phyloP scores from a whole-genome alignment of 2,888 invertebrate genomes.

The Camptogramma bilineatum region DNA sequence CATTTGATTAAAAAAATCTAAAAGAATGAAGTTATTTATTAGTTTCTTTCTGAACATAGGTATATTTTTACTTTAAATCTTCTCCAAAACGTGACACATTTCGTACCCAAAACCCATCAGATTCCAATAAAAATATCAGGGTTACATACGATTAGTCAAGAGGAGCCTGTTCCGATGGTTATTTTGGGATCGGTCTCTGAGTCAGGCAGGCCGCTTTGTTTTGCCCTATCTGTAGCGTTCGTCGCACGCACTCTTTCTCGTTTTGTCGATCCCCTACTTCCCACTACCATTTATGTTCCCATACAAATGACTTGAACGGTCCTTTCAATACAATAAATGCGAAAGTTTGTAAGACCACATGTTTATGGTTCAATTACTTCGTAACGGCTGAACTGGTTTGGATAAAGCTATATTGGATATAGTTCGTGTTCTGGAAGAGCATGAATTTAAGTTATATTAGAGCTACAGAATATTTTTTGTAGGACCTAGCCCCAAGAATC shows the following conservation, averaged over 20 bases:
- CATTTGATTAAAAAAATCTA: constrained; percentile 38
- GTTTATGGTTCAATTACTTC: not conserved
- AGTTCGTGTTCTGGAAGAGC: not conserved
- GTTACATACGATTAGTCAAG: constrained; percentile 27
- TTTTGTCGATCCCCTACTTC: constrained; percentile 15
- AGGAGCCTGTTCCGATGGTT: constrained; percentile 33
- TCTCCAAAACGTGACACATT: constrained; percentile 4
- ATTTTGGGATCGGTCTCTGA: constrained; percentile 41
- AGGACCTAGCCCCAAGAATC: too few species aligned
- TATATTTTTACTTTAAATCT: not conserved
- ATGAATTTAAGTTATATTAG: not conserved
- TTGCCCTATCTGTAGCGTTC: constrained; percentile 35
- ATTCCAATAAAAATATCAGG: constrained; percentile 26
- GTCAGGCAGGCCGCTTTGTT: constrained; percentile 41
- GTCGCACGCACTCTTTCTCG: constrained; percentile 33
- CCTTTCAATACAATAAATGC: not conserved
- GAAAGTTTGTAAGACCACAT: not conserved
- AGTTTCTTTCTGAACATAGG: not conserved
- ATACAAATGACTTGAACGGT: constrained; percentile 1
- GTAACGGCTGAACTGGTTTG: not conserved
- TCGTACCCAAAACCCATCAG: constrained; percentile 14
- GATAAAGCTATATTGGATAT: not conserved
- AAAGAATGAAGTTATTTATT: not conserved
- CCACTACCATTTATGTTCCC: constrained; percentile 4
- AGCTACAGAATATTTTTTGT: too few species aligned